Base-by-base conservation (phyloP, 1,140 invertebrate species). In the Drosophila eugracilis region DNA sequence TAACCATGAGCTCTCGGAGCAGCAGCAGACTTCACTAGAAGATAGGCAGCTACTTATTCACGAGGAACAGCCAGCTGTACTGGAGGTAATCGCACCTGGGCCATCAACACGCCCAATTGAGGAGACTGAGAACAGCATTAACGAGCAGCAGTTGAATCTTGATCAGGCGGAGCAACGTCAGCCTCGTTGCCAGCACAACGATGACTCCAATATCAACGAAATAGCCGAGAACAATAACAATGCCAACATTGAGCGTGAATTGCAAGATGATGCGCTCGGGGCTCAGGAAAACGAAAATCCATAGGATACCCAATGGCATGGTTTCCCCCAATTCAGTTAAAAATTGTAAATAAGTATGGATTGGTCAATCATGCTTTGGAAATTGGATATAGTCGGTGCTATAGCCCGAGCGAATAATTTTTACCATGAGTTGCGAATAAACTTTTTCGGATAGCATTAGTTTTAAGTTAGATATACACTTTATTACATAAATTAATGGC, bases 171-270 rank as follows among this genome's bases (percentile, higher is more conserved):
- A 48, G 4, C 67, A 70, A 48, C 54, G 71, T n/a, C 75, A 48
- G 36, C 79, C 34, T 5, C 81, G 74, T 2, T 70, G 59, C 30
- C 66, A 21, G 9, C 24, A 19, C 39, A 24, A 72, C 19, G 70
- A 91, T 48, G 83, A 89, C 48, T 78, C 60, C 26, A 91, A 91
- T 37, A 89, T 91, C 21, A 91, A 91, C 74, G 90, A 91, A 74
- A 91, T 91, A n/a, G 90, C 90, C 5, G 90, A 91, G 42, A 91
- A 91, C 42, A 89, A 90, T 54, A 91, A 91, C 37, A 91, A 91
- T 75, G 90, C 90, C 32, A 91, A 91, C 50, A 91, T 91, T 49
- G 90, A 91, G 67, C 78, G 90, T 5, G 90, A 91, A 77, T 45
- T 91, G 41, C 81, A 86, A 26, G 85, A 91, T 21, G 89, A 90